Base-by-base conservation (phyloP, 1,140 invertebrate species). In the Drosophila setifemur region DNA sequence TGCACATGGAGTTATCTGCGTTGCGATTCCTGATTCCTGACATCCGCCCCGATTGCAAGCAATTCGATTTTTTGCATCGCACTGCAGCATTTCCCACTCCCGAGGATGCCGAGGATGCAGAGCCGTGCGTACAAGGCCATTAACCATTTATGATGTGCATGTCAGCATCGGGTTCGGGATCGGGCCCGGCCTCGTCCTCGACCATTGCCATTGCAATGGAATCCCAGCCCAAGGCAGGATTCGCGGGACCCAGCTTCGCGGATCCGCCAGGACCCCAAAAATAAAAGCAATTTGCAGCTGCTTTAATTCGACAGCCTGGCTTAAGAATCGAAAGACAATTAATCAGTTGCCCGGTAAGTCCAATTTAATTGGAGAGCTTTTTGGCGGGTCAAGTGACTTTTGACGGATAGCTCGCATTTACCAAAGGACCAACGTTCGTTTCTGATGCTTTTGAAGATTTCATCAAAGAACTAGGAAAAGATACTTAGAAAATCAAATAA, bases 111-210 rank as follows among this genome's bases (percentile, higher is more conserved):
- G 50, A 28, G 16, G 23, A 7, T 43, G 71, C 53, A 35, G 3
- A 21, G 23, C 11, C 12, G 31, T 70, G 67, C 45, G 48, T 70
- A 49, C 42, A 40, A 48, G 58, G 29, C 66, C 79, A 85, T 85
- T 86, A 85, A 86, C 57, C 69, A 85, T 85, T 85, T 79, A 85
- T 85, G 70, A 74, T 85, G 73, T 54, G 40, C 64, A 70, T 63
- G 50, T 57, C 79, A 70, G 54, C 73, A 47, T 58, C 35, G 49
- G 33, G n/a, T n/a, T n/a, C n/a, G n/a, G n/a, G n/a, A n/a, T n/a
- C n/a, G n/a, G n/a, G n/a, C n/a, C n/a, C n/a, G n/a, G n/a, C n/a
- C n/a, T n/a, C n/a, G n/a, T n/a, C n/a, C n/a, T n/a, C n/a, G n/a
- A n/a, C n/a, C 12, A 58, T 12, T 39, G 33, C 48, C 58, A 50